Base-by-base conservation (phyloP, 2,888 invertebrate species). In the Trisateles emortualis region DNA sequence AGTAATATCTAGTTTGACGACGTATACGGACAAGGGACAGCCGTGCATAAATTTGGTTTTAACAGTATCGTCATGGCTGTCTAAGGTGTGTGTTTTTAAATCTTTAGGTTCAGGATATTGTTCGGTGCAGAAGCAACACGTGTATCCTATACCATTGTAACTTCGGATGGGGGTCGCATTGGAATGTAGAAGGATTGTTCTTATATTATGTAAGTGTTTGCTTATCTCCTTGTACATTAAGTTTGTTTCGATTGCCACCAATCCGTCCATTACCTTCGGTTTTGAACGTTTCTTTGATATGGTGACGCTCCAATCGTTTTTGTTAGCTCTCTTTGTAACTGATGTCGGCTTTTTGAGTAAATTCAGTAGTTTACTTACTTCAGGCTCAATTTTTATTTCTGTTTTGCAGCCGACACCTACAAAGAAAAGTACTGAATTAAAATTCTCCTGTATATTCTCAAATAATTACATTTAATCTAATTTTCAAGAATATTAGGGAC, bases 91-190 rank as follows among this genome's bases (percentile, higher is more conserved):
- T 3, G 11, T 50, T 56, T 86, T 88, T 1, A 88, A 62, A 16
- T 84, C 84, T 0, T 59, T 66, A 0, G 85, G 78, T 3, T 74
- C 44, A 0, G 63, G 52, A 19, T 60, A 84, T 10, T 75, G 63
- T 0, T 76, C 64, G 0, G 53, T 29, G 49, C 88, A 88, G 46
- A 78, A 88, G 9, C 72, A 74, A 40, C 88, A 89, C 0, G 62
- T 66, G 52, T 83, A 89, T 0, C 83, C 84, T 10, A 70, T 53
- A 1, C 80, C 83, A 0, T 71, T 72, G 33, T 76, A 74, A 36
- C 66, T 68, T 17, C 75, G 63, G 2, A 89, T 81, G 0, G 88
- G 87, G 1, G 87, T 87, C 0, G 87, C 87, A 49, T 87, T 88
- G 0, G 88, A 78, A 58, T 74, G 51, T 10, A 63, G 39, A 0